Evolutionary conservation across 1,140 invertebrate genomes (phyloP).

Genomic region (Pectinophora gossypiella): DNA sequence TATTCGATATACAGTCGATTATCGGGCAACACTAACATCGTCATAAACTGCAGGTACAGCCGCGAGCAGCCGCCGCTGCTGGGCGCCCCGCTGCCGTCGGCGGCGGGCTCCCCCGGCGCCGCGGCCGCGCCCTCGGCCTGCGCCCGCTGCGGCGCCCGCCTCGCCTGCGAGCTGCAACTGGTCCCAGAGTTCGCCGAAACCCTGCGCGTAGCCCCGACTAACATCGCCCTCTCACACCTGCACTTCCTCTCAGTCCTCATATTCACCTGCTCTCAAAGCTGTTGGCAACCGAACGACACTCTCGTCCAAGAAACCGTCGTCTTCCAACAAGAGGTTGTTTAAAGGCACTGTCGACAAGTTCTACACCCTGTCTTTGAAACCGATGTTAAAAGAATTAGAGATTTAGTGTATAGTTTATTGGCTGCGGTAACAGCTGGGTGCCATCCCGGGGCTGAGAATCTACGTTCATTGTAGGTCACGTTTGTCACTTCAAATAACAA

Average conservation of each 20-base stretch:
- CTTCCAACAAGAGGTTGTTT: conserved; percentile 82
- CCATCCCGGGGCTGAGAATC: not conserved
- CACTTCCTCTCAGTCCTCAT: conserved; percentile 90
- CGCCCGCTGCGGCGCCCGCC: conserved; percentile 81
- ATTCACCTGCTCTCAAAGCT: conserved; percentile 88
- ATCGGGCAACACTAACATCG: too few species aligned
- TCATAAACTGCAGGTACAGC: conserved; percentile 79
- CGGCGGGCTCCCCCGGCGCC: conserved; percentile 28
- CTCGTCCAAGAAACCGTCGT: conserved; percentile 83
- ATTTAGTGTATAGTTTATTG: not conserved
- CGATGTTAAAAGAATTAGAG: not conserved
- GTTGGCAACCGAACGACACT: conserved; percentile 84
- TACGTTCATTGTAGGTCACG: too few species aligned
- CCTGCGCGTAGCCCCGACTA: conserved; percentile 76
- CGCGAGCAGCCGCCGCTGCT: conserved; percentile 81
- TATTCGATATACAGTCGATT: too few species aligned
- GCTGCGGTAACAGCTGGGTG: not conserved
- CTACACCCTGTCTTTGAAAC: not conserved
- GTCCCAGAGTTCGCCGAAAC: conserved; percentile 86
- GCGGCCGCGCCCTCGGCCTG: conserved; percentile 76
- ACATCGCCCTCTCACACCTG: conserved; percentile 69
- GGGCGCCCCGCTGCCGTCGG: conserved; percentile 76
- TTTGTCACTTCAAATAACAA: too few species aligned
- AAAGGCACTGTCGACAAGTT: conserved; percentile 7
- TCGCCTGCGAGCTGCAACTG: conserved; percentile 88